A percentile compares a stretch with the other conserved stretches of the same genome.
These are phyloP conservation scores for Bembecia ichneumoniformis DNA, from an alignment of 2,888 invertebrate species.

Conservation along the genomic window DNA sequence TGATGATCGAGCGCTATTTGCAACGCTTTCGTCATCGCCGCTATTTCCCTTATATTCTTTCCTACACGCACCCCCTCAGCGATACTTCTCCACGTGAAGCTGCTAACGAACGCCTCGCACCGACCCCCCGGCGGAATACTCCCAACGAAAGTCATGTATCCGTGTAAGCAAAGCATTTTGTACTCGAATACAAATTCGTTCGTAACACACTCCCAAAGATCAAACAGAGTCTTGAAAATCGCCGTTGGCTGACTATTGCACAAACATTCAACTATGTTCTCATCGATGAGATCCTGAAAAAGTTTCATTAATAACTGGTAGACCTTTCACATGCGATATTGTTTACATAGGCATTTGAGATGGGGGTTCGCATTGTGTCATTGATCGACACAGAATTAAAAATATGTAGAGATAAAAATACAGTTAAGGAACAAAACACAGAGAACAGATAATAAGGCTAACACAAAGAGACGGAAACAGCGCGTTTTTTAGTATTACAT, in stretches of 20 bases:
- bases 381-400: too few relatives aligned
- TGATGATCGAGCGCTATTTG: slow-evolving; percentile 47
- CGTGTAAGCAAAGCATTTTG: slow-evolving; percentile 68
- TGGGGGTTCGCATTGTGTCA: too few relatives aligned
- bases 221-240: slow-evolving; percentile 68
- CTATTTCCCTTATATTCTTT: slow-evolving; percentile 29
- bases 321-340: neutral
- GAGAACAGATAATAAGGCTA: too few relatives aligned
- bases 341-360: too few relatives aligned
- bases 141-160: slow-evolving; percentile 67
- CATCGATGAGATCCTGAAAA: slow-evolving; percentile 43
- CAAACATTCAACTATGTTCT: slow-evolving; percentile 43
- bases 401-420: too few relatives aligned
- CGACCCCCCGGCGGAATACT: slow-evolving; percentile 44
- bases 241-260: slow-evolving; percentile 55
- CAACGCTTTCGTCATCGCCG: slow-evolving; percentile 49
- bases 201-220: slow-evolving; percentile 60
- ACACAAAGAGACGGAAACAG: too few relatives aligned
- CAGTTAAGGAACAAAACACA: too few relatives aligned
- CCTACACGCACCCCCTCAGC: slow-evolving; percentile 60
- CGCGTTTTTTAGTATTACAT: too few relatives aligned
- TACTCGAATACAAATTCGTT: slow-evolving; percentile 57
- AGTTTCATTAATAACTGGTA: slow-evolving; percentile 3
- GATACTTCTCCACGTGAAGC: slow-evolving; percentile 69
- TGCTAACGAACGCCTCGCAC: slow-evolving; percentile 68